Conservation (phyloP, 2,888 invertebrate genomes). For the Xylota sylvarum region DNA sequence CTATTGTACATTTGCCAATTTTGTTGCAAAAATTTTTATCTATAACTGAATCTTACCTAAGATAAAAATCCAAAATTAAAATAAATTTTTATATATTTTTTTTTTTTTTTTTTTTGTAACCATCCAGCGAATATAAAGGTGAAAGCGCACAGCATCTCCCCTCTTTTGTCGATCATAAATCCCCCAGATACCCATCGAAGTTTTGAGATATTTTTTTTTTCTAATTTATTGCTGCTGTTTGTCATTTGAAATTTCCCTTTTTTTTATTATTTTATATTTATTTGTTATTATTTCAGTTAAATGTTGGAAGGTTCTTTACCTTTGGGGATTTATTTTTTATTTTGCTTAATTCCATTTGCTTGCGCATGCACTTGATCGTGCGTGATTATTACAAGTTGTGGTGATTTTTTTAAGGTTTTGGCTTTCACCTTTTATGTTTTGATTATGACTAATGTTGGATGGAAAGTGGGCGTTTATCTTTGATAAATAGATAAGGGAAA, state of each 20-base stretch:
- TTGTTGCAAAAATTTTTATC: conserved; percentile 3
- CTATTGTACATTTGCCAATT: conserved; percentile 26
- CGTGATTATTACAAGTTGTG: conserved; percentile 30
- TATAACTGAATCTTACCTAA: neutral
- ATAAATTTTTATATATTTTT: conserved; percentile 16
- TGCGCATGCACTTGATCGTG: conserved; percentile 52
- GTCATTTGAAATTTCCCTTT: conserved; percentile 52
- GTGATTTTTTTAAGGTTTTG: conserved; percentile 35
- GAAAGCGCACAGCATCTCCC: conserved; percentile 60
- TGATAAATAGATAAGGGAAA: conserved; percentile 50
- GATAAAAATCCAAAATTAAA: conserved; percentile 2
- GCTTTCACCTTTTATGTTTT: conserved; percentile 52
- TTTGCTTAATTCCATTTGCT: conserved; percentile 37
- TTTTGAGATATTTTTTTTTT: conserved; percentile 38
- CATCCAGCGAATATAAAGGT: conserved; percentile 69
- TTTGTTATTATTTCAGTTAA: neutral
- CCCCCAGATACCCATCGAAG: conserved; percentile 48
- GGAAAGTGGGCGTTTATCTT: conserved; percentile 62
- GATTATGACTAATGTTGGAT: conserved; percentile 44
- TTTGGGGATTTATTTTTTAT: conserved; percentile 26
- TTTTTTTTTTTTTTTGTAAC: conserved; percentile 48
- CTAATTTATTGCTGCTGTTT: conserved; percentile 29
- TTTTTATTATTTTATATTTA: conserved; percentile 28
- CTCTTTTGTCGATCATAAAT: conserved; percentile 45
- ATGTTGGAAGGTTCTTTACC: conserved; percentile 66